Base-by-base conservation (phyloP, 2,113 vertebrate species). In the Glaucomys volans region DNA sequence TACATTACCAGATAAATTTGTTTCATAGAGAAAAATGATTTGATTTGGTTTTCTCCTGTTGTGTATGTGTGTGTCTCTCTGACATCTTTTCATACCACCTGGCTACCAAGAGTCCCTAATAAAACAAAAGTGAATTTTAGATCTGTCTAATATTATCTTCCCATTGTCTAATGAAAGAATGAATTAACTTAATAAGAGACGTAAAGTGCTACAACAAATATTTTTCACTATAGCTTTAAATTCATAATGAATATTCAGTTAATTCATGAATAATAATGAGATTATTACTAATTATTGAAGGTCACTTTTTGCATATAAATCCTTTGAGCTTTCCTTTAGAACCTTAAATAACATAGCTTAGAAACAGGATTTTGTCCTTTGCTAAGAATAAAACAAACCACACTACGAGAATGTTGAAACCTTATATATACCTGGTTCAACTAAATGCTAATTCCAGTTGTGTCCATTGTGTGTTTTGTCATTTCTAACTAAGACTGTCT, bases 111-210 rank as follows among this genome's bases (percentile, higher is more conserved):
- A 76, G 37, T 87, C 40, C n/a, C 62, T 42, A 91, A 92, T 90
- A 69, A 95, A 92, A 87, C 67, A 93, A 87, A 97, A 97, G 69
- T 37, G 95, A 85, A 92, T 85, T 94, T 97, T 88, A 95, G 44
- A 79, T 67, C n/a, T 69, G 42, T n/a, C 18, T 94, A 24, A 72
- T 94, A 93, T 83, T 66, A 59, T 82, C 66, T 96, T 76, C 35
- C 74, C 20, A 17, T 94, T 90, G 40, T 52, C 57, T 88, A 85
- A 17, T 75, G 57, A 94, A 59, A 75, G 40, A 24, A 71, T 69
- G 20, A 42, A 66, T 90, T 94, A 90, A 87, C 26, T 96, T 92
- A 90, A 85, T 81, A 72, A 22, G 76, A 97, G 40, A 52, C 71
- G 22, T 72, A 47, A 71, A 80, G 20, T 37, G 83, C 62, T 92